phyloP scores from a whole-genome alignment of 2,888 invertebrate species.

The Argynnis bischoffii region DNA sequence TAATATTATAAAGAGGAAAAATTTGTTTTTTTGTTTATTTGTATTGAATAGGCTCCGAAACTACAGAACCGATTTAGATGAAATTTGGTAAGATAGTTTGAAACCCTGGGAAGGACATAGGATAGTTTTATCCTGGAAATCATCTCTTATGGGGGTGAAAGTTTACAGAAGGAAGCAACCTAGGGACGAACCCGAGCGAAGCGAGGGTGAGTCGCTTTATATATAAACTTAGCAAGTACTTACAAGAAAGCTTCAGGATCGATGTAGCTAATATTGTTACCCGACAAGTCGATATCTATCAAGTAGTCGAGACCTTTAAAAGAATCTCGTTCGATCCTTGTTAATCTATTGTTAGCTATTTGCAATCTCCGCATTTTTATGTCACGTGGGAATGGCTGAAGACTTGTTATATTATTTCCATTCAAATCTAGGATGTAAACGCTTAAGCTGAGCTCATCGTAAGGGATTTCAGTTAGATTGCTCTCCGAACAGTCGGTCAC shows the following conservation, averaged over 20 bases:
- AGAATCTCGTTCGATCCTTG: constrained; percentile 82
- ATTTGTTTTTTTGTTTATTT: too few relatives aligned
- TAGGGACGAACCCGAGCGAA: too few relatives aligned
- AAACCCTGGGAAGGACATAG: too few relatives aligned
- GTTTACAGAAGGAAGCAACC: too few relatives aligned
- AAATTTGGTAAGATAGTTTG: too few relatives aligned
- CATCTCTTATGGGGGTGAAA: too few relatives aligned
- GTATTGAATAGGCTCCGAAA: too few relatives aligned
- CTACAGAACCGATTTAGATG: too few relatives aligned
- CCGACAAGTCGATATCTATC: constrained; percentile 87
- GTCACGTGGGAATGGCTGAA: constrained; percentile 84
- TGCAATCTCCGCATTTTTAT: constrained; percentile 87
- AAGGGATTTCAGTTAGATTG: constrained; percentile 86
- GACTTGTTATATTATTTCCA: constrained; percentile 84
- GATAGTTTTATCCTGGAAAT: too few relatives aligned
- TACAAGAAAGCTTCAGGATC: constrained; percentile 86
- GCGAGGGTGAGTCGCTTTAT: too few relatives aligned
- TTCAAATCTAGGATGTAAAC: constrained; percentile 88
- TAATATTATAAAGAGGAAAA: too few relatives aligned
- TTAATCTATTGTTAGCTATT: constrained; percentile 85
- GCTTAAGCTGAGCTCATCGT: constrained; percentile 85
- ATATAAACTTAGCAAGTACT: constrained; percentile 47
- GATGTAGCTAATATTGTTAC: constrained; percentile 84
- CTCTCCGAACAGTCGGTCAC: constrained; percentile 89
- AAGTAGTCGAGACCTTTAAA: constrained; percentile 86